Percentiles rank a stretch among this genome's conserved stretches.
Conservation (phyloP, 2,888 invertebrate genomes). For the Pilophorus perplexus region DNA sequence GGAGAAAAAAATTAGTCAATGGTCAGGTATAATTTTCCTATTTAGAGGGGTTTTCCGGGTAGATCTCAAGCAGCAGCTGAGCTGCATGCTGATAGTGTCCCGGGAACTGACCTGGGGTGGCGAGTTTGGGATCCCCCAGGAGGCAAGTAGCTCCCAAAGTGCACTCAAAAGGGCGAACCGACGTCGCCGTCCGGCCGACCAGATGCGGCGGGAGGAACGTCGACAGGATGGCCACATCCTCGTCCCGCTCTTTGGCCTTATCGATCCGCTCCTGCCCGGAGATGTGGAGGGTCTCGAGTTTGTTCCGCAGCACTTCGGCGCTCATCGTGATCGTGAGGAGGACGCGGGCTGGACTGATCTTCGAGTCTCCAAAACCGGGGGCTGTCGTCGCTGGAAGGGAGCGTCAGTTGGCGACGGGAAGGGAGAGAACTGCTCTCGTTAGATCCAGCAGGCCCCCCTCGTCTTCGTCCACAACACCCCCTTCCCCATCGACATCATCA, state of each 20-base stretch:
- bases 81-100: too few relatives aligned
- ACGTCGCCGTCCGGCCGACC: slow-evolving; percentile 45
- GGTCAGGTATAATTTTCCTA: background rate
- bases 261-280: slow-evolving; percentile 78
- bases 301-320: slow-evolving; percentile 73
- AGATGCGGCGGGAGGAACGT: slow-evolving; percentile 67
- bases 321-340: slow-evolving; percentile 57
- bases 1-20: too few relatives aligned
- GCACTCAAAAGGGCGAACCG: slow-evolving; percentile 71
- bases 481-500: too few relatives aligned
- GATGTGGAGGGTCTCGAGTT: slow-evolving; percentile 61
- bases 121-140: slow-evolving; percentile 72
- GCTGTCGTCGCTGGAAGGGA: too few relatives aligned
- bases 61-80: background rate
- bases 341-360: slow-evolving; percentile 1
- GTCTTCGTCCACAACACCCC: too few relatives aligned
- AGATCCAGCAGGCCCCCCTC: background rate
- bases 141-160: slow-evolving; percentile 71
- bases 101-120: slow-evolving; percentile 70
- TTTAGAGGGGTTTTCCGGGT: background rate
- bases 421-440: background rate
- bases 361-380: background rate
- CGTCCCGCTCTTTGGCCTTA: slow-evolving; percentile 78
- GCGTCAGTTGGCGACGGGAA: too few relatives aligned
- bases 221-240: slow-evolving; percentile 82